Conservation (phyloP, 2,113 vertebrate genomes). For the Tupaia chinensis region DNA sequence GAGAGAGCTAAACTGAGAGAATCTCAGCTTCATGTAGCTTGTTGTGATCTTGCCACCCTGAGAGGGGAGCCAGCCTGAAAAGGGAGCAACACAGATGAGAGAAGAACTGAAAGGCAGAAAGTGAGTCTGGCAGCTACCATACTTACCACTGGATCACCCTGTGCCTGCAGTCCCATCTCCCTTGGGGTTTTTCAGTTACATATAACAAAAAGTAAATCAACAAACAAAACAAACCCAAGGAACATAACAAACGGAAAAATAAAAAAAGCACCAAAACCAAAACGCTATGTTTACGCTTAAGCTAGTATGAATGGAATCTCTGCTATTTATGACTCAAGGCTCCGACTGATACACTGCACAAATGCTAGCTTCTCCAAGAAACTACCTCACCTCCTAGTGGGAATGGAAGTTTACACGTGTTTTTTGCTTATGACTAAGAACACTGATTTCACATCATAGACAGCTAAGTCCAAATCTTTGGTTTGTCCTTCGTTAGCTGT, state of each 20-base stretch:
- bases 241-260: too few species aligned
- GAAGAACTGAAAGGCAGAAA: background rate
- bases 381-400: background rate
- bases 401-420: background rate
- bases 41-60: background rate
- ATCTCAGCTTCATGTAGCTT: background rate
- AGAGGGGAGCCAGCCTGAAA: background rate
- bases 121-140: background rate
- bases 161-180: background rate
- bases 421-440: background rate
- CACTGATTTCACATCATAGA: conserved; percentile 23
- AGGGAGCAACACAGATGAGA: background rate
- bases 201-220: background rate
- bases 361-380: conserved; percentile 18
- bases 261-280: too few species aligned
- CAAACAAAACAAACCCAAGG: too few species aligned
- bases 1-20: background rate
- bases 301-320: background rate
- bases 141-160: background rate
- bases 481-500: background rate
- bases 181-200: background rate
- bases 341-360: background rate
- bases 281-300: background rate
- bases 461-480: background rate
- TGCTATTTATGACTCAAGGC: background rate